Evolutionary conservation across 1,140 invertebrate genomes (phyloP).

Genomic region (Cotesia chilonis): DNA sequence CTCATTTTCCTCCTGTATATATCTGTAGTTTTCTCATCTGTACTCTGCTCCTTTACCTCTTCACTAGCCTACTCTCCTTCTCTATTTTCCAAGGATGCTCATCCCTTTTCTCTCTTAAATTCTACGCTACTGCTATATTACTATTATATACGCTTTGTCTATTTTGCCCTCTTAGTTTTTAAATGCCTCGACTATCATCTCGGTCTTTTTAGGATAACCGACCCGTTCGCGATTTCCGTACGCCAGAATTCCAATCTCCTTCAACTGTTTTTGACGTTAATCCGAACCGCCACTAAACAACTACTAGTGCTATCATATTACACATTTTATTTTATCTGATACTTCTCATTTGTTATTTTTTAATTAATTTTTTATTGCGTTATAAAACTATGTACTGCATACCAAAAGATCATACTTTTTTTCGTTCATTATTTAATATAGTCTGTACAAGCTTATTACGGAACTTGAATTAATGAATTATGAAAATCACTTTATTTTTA

Average conservation of each 20-base stretch:
- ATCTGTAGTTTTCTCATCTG: too few relatives aligned
- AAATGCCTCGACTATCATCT: background rate
- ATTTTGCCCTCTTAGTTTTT: too few relatives aligned
- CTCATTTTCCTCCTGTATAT: background rate
- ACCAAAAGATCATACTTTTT: background rate
- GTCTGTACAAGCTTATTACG: too few relatives aligned
- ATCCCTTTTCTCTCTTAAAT: too few relatives aligned
- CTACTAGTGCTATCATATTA: too few relatives aligned
- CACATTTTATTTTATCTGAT: background rate
- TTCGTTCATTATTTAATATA: background rate
- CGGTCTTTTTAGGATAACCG: background rate
- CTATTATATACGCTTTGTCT: too few relatives aligned
- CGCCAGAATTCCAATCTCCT: conserved; percentile 7
- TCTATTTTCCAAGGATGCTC: too few relatives aligned
- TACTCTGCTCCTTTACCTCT: too few relatives aligned
- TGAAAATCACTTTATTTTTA: too few relatives aligned
- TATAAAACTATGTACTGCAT: background rate
- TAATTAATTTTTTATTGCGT: background rate
- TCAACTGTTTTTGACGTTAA: conserved; percentile 1
- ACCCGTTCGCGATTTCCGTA: conserved; percentile 7
- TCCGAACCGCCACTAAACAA: conserved; percentile 11
- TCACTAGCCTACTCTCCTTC: too few relatives aligned
- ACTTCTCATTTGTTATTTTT: background rate
- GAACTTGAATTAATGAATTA: too few relatives aligned
- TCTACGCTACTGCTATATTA: too few relatives aligned